Evolutionary conservation across 1,140 invertebrate species (phyloP).

Genomic region (Brachystomella parvula): DNA sequence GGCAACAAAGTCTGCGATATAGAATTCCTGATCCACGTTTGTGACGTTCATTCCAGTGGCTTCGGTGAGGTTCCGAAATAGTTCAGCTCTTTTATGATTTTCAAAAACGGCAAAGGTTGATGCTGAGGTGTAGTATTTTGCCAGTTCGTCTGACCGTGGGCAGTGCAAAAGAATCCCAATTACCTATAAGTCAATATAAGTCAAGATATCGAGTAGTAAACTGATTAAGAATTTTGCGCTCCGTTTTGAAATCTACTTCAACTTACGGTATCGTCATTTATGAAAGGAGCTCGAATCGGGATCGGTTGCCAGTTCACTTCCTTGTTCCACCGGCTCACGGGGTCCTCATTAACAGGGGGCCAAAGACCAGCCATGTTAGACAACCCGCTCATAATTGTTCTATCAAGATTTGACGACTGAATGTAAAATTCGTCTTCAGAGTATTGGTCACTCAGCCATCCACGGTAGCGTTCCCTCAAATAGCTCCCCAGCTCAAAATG

Average conservation of each 20-base stretch:
- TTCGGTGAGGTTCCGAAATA: not conserved
- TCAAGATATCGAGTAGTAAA: not conserved
- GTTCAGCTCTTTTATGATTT: not conserved
- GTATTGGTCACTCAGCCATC: constrained; percentile 54
- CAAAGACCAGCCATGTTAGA: constrained; percentile 72
- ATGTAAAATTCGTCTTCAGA: constrained; percentile 57
- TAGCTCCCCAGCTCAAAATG: constrained; percentile 67
- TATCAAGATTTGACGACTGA: constrained; percentile 67
- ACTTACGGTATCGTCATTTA: not conserved
- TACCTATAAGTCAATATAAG: not conserved
- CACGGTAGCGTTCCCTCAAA: constrained; percentile 59
- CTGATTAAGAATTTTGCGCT: not conserved
- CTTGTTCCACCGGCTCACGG: not conserved
- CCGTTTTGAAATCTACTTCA: not conserved
- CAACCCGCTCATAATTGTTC: constrained; percentile 75
- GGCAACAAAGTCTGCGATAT: not conserved
- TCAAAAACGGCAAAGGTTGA: not conserved
- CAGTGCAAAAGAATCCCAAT: not conserved
- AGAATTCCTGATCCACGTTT: not conserved
- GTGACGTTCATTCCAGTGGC: not conserved
- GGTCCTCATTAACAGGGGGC: constrained; percentile 53
- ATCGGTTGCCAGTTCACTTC: not conserved
- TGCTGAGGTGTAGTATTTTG: not conserved
- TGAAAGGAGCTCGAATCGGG: not conserved
- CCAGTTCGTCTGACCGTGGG: not conserved